Base-by-base conservation (phyloP, 2,888 invertebrate species). In the Tetanocera ferruginea region DNA sequence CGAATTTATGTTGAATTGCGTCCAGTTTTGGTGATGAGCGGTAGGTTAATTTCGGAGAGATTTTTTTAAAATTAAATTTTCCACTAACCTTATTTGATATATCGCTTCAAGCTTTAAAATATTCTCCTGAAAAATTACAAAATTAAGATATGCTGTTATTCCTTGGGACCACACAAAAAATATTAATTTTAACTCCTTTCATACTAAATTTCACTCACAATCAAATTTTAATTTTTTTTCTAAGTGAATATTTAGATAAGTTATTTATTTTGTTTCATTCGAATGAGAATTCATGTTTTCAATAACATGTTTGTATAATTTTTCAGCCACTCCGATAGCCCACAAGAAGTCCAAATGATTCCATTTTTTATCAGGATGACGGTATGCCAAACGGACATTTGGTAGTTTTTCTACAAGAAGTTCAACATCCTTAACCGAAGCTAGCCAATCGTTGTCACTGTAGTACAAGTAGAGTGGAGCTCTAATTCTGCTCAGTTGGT, bases 361-460 rank as follows among this genome's bases (percentile, higher is more conserved):
- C 82, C 82, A 84, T 25, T 79, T 76, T 19, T 57, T 37, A 49
- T 73, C 55, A 19, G 14, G 64, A 71, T 19, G 79, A 25, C 2
- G 55, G 11, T 64, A 76, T 9, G 62, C 51, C 5, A 52, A 19
- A 5, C 69, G 14, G 34, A 72, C n/a, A 78, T 52, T 49, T 14
- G 70, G 52, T 60, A 28, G 11, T 11, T 70, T 19, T 17, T 25
- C 19, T 0, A 81, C 78, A 17, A 86, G 66, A 3, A 74, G 75
- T 23, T 74, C 5, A 0, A 87, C 86, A 81, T 86, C 86, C 37
- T 78, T 78, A 0, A 87, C 83, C 2, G 83, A 84, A 5, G 85
- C 85, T 78, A 85, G 31, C 0, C 49, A 25, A 67, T 87, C 87
- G 71, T 81, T 86, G 14, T 85, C 85, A 9, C 84, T 80, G 77